These are phyloP conservation scores for Tribolium castaneum DNA, from an alignment of 1,140 invertebrate species.

Conservation along the genomic window DNA sequence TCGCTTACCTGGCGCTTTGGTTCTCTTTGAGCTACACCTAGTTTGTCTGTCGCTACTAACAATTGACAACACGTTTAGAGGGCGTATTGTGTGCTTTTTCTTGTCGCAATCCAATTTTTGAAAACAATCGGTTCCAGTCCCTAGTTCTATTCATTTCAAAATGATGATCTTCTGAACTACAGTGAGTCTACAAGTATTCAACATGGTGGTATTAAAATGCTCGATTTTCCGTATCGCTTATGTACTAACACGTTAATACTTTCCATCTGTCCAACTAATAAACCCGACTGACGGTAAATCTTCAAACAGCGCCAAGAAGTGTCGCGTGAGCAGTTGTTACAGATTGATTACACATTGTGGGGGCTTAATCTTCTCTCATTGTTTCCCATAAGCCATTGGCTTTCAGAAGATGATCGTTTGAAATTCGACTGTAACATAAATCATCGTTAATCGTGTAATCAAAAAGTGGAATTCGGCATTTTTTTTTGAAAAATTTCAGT, in stretches of 20 bases:
- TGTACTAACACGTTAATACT: slow-evolving; percentile 10
- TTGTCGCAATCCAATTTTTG: slow-evolving; percentile 36
- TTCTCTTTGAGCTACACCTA: slow-evolving; percentile 52
- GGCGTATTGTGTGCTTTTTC: slow-evolving; percentile 41
- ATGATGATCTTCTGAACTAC: slow-evolving; percentile 51
- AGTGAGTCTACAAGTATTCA: slow-evolving; percentile 23
- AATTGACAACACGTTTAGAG: slow-evolving; percentile 20
- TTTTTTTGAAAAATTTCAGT: slow-evolving; percentile 73
- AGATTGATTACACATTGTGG: not conserved
- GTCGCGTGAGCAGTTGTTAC: not conserved
- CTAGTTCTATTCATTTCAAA: slow-evolving; percentile 48
- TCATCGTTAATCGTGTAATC: slow-evolving; percentile 34
- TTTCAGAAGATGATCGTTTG: slow-evolving; percentile 49
- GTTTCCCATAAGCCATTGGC: slow-evolving; percentile 8
- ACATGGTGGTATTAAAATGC: slow-evolving; percentile 24
- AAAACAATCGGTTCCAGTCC: slow-evolving; percentile 60
- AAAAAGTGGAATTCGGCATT: slow-evolving; percentile 45
- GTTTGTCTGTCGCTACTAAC: slow-evolving; percentile 25
- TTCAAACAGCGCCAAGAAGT: not conserved
- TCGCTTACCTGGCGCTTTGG: slow-evolving; percentile 59
- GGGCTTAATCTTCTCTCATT: not conserved
- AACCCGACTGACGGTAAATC: not conserved
- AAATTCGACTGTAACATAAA: slow-evolving; percentile 39
- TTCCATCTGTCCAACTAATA: not conserved
- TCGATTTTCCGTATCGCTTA: not conserved